Percentiles rank a stretch among this genome's conserved stretches.
Evolutionary conservation across 2,113 vertebrate genomes (phyloP).

Genomic region (Oncorhynchus tshawytscha): DNA sequence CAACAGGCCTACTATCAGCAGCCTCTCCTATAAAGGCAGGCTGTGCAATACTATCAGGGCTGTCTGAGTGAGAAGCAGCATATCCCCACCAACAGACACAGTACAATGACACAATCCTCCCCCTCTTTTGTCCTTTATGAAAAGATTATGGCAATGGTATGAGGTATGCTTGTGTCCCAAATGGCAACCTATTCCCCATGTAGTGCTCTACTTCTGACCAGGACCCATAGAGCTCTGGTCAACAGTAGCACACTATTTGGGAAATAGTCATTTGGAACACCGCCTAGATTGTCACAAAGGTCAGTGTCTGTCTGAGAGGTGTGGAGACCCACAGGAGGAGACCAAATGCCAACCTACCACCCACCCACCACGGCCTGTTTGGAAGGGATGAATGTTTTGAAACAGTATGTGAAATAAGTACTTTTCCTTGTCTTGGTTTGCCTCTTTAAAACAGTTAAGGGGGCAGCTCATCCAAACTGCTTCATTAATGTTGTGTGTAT

Average conservation of each 20-base stretch:
- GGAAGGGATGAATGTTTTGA: constrained; percentile 1
- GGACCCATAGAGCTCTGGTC: too few relatives aligned
- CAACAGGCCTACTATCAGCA: constrained; percentile 88
- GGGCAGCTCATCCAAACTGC: background rate
- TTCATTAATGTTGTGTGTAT: background rate
- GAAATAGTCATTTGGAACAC: constrained; percentile 1
- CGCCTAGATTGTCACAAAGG: constrained; percentile 3
- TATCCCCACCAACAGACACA: background rate
- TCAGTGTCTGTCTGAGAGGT: constrained; percentile 1
- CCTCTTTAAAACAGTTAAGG: background rate
- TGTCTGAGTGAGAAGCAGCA: too few relatives aligned
- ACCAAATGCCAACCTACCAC: background rate
- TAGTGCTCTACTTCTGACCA: too few relatives aligned
- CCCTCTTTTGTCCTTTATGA: constrained; percentile 13
- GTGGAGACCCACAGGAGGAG: background rate
- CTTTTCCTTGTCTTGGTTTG: background rate
- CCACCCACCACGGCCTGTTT: background rate
- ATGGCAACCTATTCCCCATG: too few relatives aligned
- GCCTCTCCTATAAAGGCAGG: constrained; percentile 81
- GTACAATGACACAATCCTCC: background rate
- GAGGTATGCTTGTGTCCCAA: background rate
- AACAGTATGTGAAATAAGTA: background rate
- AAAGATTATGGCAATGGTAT: background rate
- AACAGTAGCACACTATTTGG: background rate
- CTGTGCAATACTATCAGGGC: too few relatives aligned